Percentiles rank a stretch among this genome's conserved stretches.
Evolutionary conservation across 2,797 vertebrate genomes (phyloP).

Genomic region (Arnoldichthys spilopterus): DNA sequence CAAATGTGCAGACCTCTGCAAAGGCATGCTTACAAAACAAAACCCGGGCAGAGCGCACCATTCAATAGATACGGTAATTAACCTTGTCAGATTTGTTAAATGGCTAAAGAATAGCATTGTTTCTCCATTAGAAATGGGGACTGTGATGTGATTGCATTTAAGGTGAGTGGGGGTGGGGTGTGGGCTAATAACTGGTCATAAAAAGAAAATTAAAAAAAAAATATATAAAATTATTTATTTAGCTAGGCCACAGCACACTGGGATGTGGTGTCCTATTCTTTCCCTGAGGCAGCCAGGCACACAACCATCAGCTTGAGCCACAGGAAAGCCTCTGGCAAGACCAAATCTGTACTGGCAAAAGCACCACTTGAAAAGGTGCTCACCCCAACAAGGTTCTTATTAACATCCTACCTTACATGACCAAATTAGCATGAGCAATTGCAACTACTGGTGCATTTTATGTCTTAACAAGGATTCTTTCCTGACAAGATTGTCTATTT

Average conservation of each 20-base stretch:
- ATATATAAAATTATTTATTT: background rate
- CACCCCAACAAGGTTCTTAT: background rate
- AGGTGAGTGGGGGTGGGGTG: conserved; percentile 1
- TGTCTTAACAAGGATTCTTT: background rate
- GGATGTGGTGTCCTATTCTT: background rate
- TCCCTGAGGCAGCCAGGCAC: background rate
- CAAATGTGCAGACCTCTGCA: conserved; percentile 38
- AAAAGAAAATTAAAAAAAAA: background rate
- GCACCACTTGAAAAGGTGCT: background rate
- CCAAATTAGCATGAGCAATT: background rate
- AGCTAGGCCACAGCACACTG: background rate
- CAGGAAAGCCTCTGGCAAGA: background rate
- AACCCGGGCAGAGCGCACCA: conserved; percentile 30
- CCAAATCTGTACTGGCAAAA: background rate
- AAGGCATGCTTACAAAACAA: conserved; percentile 44
- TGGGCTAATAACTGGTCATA: conserved; percentile 29
- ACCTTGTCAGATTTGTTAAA: conserved; percentile 51
- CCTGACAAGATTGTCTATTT: background rate
- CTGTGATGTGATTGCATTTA: conserved; percentile 25
- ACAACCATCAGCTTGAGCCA: background rate
- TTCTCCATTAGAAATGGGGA: conserved; percentile 14
- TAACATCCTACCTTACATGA: background rate
- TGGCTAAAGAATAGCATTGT: conserved; percentile 33
- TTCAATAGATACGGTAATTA: conserved; percentile 46
- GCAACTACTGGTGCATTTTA: background rate